phyloP scores from a whole-genome alignment of 1,140 invertebrate genomes.

The Drosophila baimaii region DNA sequence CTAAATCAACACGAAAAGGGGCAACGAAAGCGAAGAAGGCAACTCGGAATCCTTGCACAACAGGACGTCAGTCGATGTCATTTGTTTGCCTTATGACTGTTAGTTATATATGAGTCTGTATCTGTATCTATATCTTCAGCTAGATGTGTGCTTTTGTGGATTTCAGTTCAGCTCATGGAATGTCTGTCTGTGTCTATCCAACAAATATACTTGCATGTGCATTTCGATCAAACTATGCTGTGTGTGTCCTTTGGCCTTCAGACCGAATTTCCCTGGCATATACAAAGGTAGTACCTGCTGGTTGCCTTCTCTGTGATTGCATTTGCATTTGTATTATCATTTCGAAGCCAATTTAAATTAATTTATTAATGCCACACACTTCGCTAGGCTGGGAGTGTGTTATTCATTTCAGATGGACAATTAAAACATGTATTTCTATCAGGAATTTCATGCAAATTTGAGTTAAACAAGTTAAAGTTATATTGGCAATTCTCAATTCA shows the following conservation, averaged over 20 bases:
- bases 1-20: slow-evolving; percentile 79
- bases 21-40: slow-evolving; percentile 22
- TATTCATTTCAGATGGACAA: slow-evolving; percentile 1
- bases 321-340: slow-evolving; percentile 36
- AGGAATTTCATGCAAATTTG: slow-evolving; percentile 7
- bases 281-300: slow-evolving; percentile 27
- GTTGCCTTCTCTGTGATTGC: slow-evolving; percentile 21
- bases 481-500: background rate
- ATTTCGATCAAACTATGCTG: slow-evolving; percentile 30
- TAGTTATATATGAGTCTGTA: slow-evolving; percentile 3
- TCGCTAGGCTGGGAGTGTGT: background rate
- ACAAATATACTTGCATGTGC: slow-evolving; percentile 27
- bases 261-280: slow-evolving; percentile 41
- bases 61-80: slow-evolving; percentile 50
- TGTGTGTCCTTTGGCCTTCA: background rate
- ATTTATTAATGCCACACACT: slow-evolving; percentile 39
- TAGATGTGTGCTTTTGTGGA: slow-evolving; percentile 25
- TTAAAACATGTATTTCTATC: slow-evolving; percentile 12
- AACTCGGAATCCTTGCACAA: slow-evolving; percentile 20
- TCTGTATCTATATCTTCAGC: slow-evolving; percentile 10
- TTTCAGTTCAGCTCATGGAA: slow-evolving; percentile 1
- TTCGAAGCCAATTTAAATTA: slow-evolving; percentile 23
- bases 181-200: slow-evolving; percentile 9
- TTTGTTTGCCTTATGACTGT: slow-evolving; percentile 60
- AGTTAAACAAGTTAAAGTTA: background rate